Evolutionary conservation across 1,140 invertebrate genomes (phyloP), one percentile per base, ranked within the genome.

Genomic region (Zaprionus ghesquierei): DNA sequence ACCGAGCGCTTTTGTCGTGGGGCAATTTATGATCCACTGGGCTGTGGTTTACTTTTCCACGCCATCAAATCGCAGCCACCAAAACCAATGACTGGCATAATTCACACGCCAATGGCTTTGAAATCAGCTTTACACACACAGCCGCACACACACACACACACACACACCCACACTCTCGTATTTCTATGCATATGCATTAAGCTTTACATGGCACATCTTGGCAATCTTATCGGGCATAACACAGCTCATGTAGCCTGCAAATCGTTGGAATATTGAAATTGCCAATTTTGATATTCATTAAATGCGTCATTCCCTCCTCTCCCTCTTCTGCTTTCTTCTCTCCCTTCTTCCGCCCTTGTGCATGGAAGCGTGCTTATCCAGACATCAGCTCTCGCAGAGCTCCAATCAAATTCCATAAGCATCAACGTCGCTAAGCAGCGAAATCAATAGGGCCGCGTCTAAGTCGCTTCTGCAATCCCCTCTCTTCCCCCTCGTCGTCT

Each of bases 251-350:
- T 87, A 86, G 78, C 82, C 58, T 56, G 61, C 27, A 87, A 86
- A 87, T 87, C 82, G 82, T 71, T 86, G 70, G 74, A 87, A 87
- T 79, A 87, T 86, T 81, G 75, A 87, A 87, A 87, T 87, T 87
- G 82, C 56, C 82, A 87, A 87, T 87, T 87, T 87, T 65, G 75
- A 87, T 89, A 87, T 87, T 89, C 84, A 87, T 87, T 89, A 89
- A 87, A 89, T 79, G 73, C 61, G 55, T 61, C 59, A 59, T 31
- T 41, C 70, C 50, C 20, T 29, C 23, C 0, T 15, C 44, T 29
- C 31, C 10, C 15, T 1, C 15, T 2, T 18, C 35, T 12, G 23
- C 0, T 31, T 2, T 12, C n/a, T n/a, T 20, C 18, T 5, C 15
- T 29, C 20, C 8, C 3, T 23, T 6, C 5, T 44, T 44, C 3